Evolutionary conservation across 2,888 invertebrate species (phyloP).

Genomic region (Agriopis marginaria): DNA sequence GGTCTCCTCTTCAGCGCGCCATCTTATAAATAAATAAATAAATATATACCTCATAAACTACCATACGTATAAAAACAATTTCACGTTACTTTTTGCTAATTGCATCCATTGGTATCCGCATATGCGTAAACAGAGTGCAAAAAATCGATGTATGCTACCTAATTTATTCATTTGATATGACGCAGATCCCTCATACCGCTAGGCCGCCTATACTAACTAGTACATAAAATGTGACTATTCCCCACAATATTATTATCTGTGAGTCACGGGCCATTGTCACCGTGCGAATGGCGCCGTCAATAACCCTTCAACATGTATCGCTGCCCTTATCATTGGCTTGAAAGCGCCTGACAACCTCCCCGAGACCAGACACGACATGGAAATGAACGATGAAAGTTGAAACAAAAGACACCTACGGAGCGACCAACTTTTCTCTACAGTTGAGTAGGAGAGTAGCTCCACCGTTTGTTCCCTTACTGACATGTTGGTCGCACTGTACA

Average conservation of each 20-base stretch:
- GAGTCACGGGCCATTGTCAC: slow-evolving; percentile 54
- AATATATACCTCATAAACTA: no score
- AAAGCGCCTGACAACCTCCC: slow-evolving; percentile 48
- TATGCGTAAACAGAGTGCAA: neutral
- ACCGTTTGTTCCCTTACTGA: no score
- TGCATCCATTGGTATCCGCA: no score
- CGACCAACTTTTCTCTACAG: neutral
- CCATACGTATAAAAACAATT: no score
- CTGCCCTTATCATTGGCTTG: slow-evolving; percentile 53
- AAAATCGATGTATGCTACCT: slow-evolving; percentile 46
- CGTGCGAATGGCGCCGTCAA: slow-evolving; percentile 59
- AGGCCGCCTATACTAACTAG: slow-evolving; percentile 22
- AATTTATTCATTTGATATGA: slow-evolving; percentile 40
- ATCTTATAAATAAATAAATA: no score
- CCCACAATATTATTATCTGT: slow-evolving; percentile 44
- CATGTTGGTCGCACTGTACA: no score
- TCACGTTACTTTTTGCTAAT: no score
- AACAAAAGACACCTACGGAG: slow-evolving; percentile 24
- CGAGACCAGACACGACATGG: slow-evolving; percentile 34
- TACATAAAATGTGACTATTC: slow-evolving; percentile 31
- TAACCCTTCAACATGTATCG: slow-evolving; percentile 59
- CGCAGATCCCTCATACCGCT: slow-evolving; percentile 24
- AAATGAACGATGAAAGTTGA: slow-evolving; percentile 40
- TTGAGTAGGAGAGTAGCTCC: neutral
- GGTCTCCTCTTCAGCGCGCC: no score